A percentile compares a stretch with the other conserved stretches of the same genome.
Evolutionary conservation across 1,140 invertebrate species (phyloP).

Genomic region (Lineus longissimus): DNA sequence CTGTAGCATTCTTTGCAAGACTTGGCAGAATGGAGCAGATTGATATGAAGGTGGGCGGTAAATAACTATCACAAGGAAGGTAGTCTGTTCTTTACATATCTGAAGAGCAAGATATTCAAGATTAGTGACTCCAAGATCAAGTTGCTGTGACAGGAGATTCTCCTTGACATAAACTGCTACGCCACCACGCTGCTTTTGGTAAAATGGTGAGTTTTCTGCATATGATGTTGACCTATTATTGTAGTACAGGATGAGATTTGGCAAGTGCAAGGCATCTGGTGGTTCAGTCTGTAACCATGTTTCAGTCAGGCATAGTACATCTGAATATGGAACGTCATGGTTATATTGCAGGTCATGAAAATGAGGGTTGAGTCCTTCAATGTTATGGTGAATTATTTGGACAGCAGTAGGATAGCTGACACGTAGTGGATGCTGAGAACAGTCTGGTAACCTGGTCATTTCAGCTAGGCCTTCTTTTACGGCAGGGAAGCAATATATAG

Average conservation of each 20-base stretch:
- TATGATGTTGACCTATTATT: background rate
- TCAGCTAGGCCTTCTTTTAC: background rate
- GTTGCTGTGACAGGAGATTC: background rate
- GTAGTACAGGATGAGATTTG: conserved; percentile 1
- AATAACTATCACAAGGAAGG: background rate
- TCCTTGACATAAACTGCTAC: background rate
- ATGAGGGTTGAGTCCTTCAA: conserved; percentile 9
- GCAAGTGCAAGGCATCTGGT: background rate
- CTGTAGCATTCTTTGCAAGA: background rate
- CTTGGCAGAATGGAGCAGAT: background rate
- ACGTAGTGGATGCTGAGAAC: background rate
- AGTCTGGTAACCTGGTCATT: background rate
- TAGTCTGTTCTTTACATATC: conserved; percentile 11
- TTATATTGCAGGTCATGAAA: conserved; percentile 2
- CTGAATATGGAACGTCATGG: background rate
- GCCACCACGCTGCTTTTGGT: background rate
- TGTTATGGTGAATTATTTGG: conserved; percentile 4
- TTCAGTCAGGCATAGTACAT: background rate
- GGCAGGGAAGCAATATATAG: background rate
- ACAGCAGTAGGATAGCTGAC: conserved; percentile 1
- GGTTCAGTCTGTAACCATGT: background rate
- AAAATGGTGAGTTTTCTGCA: background rate
- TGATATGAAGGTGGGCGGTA: conserved; percentile 16
- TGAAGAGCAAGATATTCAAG: conserved; percentile 2
- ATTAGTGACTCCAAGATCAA: background rate